These are phyloP conservation scores for Passer domesticus DNA, from an alignment of 2,113 vertebrate genomes.

Conservation along the genomic window DNA sequence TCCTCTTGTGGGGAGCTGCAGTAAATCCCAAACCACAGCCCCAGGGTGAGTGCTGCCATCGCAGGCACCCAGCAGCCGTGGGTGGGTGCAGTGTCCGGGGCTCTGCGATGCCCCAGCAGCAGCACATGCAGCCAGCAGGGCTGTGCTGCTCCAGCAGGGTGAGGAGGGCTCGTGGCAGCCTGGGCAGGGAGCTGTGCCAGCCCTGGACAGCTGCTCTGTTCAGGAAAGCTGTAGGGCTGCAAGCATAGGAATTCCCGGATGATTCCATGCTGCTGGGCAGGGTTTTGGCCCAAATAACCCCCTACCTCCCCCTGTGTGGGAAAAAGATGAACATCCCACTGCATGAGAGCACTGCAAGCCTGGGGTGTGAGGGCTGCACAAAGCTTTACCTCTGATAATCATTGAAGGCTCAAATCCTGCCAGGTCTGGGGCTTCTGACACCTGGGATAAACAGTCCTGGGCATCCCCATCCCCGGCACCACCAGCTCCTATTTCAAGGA, in stretches of 20 bases:
- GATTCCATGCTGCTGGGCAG: not conserved
- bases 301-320: not conserved
- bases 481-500: not conserved
- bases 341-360: not conserved
- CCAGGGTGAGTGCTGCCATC: no score
- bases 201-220: fast-evolving
- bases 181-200: not conserved
- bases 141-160: not conserved
- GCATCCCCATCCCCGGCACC: not conserved
- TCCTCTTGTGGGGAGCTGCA: fast-evolving
- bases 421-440: not conserved
- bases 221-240: not conserved
- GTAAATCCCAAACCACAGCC: not conserved
- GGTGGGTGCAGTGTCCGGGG: fast-evolving
- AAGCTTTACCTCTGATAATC: not conserved
- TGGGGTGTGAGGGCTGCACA: not conserved
- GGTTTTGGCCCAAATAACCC: not conserved
- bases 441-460: not conserved
- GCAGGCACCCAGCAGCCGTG: not conserved
- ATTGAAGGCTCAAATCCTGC: not conserved
- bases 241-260: fast-evolving
- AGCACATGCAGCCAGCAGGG: not conserved
- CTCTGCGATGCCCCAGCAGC: not conserved
- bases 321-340: not conserved
- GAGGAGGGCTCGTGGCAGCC: not conserved